Conservation (phyloP, 2,113 vertebrate genomes). For the Todiramphus saurophagus region DNA sequence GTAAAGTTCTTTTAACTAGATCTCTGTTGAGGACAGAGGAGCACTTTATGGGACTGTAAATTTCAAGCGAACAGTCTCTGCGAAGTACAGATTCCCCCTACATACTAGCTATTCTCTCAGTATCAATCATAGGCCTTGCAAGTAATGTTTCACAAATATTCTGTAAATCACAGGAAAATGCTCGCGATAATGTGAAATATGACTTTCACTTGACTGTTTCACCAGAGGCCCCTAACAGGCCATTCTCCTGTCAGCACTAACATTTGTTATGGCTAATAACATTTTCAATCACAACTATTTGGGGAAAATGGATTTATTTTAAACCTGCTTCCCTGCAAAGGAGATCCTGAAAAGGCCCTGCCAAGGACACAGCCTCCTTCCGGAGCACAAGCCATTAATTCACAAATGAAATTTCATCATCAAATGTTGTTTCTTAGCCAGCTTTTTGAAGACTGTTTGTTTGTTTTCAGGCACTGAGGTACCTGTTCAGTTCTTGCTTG, state of each 20-base stretch:
- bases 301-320: constrained; percentile 81
- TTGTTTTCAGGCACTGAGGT: not conserved
- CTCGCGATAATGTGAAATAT: constrained; percentile 79
- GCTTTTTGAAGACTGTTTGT: not conserved
- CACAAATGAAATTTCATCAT: constrained; percentile 48
- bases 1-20: constrained; percentile 84
- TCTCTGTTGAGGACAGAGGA: constrained; percentile 73
- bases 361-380: constrained; percentile 79
- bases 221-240: constrained; percentile 71
- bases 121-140: constrained; percentile 72
- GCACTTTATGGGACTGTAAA: constrained; percentile 79
- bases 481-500: not conserved
- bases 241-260: constrained; percentile 77
- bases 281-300: constrained; percentile 83
- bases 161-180: constrained; percentile 79
- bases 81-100: constrained; percentile 72
- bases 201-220: constrained; percentile 81
- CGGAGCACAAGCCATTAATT: constrained; percentile 74
- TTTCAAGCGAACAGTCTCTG: constrained; percentile 70
- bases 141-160: constrained; percentile 82
- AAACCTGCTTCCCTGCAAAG: constrained; percentile 68
- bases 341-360: constrained; percentile 61
- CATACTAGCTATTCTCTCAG: constrained; percentile 67
- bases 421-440: not conserved
- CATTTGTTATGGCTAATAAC: constrained; percentile 86